phyloP scores from a whole-genome alignment of 2,113 vertebrate species.

The Callocephalon fimbriatum region DNA sequence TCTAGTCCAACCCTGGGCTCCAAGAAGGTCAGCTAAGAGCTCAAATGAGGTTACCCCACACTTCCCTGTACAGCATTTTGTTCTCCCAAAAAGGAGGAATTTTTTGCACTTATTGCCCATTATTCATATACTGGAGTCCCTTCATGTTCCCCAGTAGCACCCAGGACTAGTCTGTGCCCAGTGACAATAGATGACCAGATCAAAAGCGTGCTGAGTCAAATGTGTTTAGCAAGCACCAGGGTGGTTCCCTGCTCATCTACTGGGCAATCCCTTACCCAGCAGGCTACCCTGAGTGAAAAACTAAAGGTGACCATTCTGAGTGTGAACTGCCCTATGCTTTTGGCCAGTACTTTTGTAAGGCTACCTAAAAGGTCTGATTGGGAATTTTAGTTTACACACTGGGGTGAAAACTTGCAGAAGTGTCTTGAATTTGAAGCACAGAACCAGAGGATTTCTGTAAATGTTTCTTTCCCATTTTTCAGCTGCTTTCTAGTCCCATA shows the following conservation, averaged over 20 bases:
- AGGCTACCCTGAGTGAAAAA: background rate
- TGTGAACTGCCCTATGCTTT: background rate
- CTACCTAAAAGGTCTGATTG: background rate
- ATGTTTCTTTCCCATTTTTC: background rate
- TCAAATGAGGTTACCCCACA: background rate
- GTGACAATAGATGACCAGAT: background rate
- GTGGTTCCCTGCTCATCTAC: background rate
- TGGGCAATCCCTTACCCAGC: background rate
- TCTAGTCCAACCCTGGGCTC: background rate
- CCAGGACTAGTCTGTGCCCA: background rate
- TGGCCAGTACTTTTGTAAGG: background rate
- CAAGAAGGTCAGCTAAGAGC: background rate
- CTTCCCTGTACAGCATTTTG: background rate
- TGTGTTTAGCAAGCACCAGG: background rate
- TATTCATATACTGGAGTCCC: background rate
- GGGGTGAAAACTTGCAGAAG: background rate
- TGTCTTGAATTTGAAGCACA: background rate
- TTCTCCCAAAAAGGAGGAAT: background rate
- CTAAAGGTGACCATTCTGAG: background rate
- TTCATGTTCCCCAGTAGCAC: rapidly evolving
- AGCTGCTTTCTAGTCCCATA: background rate
- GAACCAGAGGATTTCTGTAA: background rate
- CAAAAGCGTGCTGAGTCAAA: background rate
- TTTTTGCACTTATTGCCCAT: background rate
- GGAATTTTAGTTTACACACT: background rate